These are phyloP conservation scores for Orthochromis indermauri DNA, from an alignment of 2,113 vertebrate genomes.

Conservation along the genomic window DNA sequence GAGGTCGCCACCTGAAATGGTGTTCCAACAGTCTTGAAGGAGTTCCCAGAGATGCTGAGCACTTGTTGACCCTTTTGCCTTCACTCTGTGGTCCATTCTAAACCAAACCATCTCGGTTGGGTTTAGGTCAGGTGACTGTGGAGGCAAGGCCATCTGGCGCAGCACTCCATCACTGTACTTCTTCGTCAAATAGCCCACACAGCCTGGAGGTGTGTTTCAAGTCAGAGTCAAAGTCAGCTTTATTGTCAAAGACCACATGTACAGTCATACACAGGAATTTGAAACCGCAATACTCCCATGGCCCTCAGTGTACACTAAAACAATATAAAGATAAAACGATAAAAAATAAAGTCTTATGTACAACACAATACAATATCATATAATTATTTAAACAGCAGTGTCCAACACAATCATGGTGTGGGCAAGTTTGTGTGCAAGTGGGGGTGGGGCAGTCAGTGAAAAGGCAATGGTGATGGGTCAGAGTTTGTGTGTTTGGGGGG, in stretches of 20 bases:
- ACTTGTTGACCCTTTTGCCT: background rate
- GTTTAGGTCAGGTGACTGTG: background rate
- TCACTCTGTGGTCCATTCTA: background rate
- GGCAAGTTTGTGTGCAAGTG: background rate
- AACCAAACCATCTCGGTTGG: background rate
- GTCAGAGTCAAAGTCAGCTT: background rate
- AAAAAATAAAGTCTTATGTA: background rate
- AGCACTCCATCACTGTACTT: background rate
- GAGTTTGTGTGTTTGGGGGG: background rate
- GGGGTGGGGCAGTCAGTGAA: background rate
- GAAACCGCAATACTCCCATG: background rate
- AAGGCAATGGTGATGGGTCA: background rate
- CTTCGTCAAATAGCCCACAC: background rate
- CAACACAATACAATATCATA: background rate
- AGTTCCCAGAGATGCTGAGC: background rate
- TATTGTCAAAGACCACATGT: background rate
- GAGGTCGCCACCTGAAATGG: background rate
- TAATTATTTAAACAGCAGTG: background rate
- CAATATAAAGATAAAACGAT: accelerated
- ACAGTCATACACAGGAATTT: background rate
- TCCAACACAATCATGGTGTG: background rate
- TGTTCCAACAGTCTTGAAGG: background rate
- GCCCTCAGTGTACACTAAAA: background rate
- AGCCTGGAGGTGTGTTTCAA: background rate
- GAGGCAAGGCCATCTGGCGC: background rate